Conservation (phyloP, 2,888 invertebrate genomes). For the Pseudococcus viburni region DNA sequence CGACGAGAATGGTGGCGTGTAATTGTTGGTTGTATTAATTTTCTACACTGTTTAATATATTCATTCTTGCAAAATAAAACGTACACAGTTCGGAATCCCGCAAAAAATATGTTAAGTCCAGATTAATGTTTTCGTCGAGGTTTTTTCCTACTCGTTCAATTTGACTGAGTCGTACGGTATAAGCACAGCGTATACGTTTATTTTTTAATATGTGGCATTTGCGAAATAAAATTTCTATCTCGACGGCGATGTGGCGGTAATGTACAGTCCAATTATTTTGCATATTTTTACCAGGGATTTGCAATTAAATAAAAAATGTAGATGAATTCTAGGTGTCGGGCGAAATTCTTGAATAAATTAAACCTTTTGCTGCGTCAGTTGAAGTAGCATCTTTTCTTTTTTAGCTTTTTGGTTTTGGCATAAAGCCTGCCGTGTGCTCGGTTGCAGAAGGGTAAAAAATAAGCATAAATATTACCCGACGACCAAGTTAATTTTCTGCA, state of each 20-base stretch:
- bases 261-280: conserved; percentile 52
- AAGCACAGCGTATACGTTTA: conserved; percentile 3
- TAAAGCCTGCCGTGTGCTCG: conserved; percentile 17
- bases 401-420: conserved; percentile 42
- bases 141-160: conserved; percentile 16
- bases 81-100: conserved; percentile 24
- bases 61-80: conserved; percentile 31
- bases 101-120: conserved; percentile 45
- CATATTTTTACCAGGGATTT: conserved; percentile 23
- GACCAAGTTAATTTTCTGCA: conserved; percentile 42
- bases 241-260: not conserved
- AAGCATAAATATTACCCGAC: not conserved
- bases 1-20: not conserved
- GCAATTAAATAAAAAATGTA: conserved; percentile 55
- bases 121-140: conserved; percentile 42
- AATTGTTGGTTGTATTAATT: conserved; percentile 29
- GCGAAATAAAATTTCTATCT: conserved; percentile 45
- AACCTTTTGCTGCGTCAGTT: conserved; percentile 44
- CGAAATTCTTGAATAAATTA: conserved; percentile 56
- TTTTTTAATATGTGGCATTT: conserved; percentile 44
- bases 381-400: conserved; percentile 54
- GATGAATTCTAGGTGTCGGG: conserved; percentile 51
- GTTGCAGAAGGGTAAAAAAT: conserved; percentile 34
- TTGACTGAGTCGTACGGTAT: not conserved
- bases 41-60: conserved; percentile 29